Evolutionary conservation across 2,113 vertebrate species (phyloP), one percentile per base, ranked within the genome.

Genomic region (Ovibos moschatus): DNA sequence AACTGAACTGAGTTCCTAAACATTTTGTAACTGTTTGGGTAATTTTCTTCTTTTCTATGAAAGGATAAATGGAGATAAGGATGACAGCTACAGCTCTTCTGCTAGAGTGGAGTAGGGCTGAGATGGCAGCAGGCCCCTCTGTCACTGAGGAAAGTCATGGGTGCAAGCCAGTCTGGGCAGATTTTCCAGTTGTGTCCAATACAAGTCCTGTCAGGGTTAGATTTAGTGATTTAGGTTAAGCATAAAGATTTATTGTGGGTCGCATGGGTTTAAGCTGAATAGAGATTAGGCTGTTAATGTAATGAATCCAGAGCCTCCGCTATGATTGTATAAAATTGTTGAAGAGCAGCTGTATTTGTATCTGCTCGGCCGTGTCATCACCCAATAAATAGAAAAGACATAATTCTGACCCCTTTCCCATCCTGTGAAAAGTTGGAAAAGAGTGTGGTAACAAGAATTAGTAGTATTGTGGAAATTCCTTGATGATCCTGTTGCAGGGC

Each of bases 291-390:
- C 50, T n/a, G 6, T 85, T 30, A 10, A 55, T 43, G n/a, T n/a
- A 14, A 28, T n/a, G 15, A 74, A 86, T 43, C 45, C 19, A 36
- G 17, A 11, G 6, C 51, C 92, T n/a, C 36, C 14, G 2, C 76
- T 58, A 7, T 4, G n/a, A 3, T 71, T 81, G 23, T 28, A 45
- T 6, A 83, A 12, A 5, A 76, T 8, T 55, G 50, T 53, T 81
- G 17, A 28, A 94, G 40, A 17, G 53, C 25, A 4, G 40, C 40
- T 28, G 23, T 19, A 9, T 67, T 78, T 25, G 90, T 10, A 5
- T 89, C 76, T 6, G 62, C 2, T 1, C 2, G 14, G 1, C 28
- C 6, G 0, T 4, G 60, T 2, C 64, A 36, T 25, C 71, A n/a
- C 0, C 87, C 10, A 1, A 9, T 71, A 15, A 74, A 16, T 3